Conservation (phyloP, 2,888 invertebrate genomes). For the Zootermopsis nevadensis region DNA sequence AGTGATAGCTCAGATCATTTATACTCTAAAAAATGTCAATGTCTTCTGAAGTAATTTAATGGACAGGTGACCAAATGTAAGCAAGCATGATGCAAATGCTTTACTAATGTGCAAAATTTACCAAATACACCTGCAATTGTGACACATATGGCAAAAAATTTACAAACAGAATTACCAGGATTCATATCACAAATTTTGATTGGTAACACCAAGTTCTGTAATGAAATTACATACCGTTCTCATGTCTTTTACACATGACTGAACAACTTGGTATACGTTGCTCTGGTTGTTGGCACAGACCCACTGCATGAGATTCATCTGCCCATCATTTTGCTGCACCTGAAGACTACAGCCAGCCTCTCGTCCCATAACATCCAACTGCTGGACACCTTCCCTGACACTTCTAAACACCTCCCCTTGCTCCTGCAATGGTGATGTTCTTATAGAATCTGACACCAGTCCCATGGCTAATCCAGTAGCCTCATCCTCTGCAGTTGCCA, state of each 20-base stretch:
- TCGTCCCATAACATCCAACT: slow-evolving; percentile 19
- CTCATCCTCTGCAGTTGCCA: slow-evolving; percentile 63
- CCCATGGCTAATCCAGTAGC: slow-evolving; percentile 55
- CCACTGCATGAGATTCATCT: slow-evolving; percentile 83
- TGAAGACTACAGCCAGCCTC: slow-evolving; percentile 42
- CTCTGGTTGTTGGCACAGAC: slow-evolving; percentile 85
- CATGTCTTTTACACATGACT: slow-evolving; percentile 81
- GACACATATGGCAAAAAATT: no score
- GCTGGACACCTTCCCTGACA: slow-evolving; percentile 51
- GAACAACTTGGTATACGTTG: slow-evolving; percentile 80
- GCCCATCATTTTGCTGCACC: slow-evolving; percentile 54
- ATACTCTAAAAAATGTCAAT: no score
- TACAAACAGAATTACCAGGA: no score
- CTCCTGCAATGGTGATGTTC: background rate
- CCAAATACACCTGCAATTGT: no score
- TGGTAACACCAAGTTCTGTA: no score
- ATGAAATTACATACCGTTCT: slow-evolving; percentile 70
- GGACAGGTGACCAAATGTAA: no score
- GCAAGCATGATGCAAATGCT: no score
- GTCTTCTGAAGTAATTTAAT: no score
- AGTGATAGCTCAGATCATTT: no score
- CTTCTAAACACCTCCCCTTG: slow-evolving; percentile 55
- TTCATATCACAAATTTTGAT: no score
- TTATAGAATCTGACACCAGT: background rate
- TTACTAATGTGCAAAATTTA: no score